Conservation (phyloP, 2,113 vertebrate genomes). For the Lepisosteus osseus region DNA sequence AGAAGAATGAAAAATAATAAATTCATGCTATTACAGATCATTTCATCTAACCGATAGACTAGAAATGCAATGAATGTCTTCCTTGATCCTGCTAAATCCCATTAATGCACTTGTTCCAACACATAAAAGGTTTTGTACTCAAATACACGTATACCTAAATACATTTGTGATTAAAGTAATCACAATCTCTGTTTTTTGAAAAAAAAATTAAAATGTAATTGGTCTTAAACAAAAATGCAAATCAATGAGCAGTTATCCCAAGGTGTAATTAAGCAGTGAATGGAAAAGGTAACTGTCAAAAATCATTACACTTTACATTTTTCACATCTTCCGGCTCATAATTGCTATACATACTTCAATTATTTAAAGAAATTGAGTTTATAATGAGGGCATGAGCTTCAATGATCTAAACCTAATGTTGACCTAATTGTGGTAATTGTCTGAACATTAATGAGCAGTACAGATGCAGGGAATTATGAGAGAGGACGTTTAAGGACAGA, state of each 20-base stretch:
- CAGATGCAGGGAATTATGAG: background rate
- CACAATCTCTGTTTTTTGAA: background rate
- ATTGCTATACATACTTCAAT: conserved; percentile 13
- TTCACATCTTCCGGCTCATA: conserved; percentile 12
- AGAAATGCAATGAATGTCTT: too few relatives aligned
- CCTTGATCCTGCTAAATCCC: too few relatives aligned
- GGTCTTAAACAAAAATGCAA: background rate
- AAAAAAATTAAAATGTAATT: too few relatives aligned
- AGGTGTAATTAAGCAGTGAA: conserved; percentile 11
- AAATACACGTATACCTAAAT: too few relatives aligned
- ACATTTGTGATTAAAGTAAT: background rate
- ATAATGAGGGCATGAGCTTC: conserved; percentile 20
- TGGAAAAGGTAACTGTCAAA: conserved; percentile 16
- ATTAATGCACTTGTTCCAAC: too few relatives aligned
- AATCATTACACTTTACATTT: conserved; percentile 16
- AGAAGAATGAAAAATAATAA: too few relatives aligned
- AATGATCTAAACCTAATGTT: conserved; percentile 16
- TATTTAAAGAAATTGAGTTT: conserved; percentile 23
- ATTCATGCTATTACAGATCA: too few relatives aligned
- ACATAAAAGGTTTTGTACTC: too few relatives aligned
- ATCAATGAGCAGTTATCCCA: background rate
- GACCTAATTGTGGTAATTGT: conserved; percentile 19
- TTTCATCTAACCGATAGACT: too few relatives aligned
- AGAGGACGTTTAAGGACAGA: background rate
- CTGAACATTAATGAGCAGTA: background rate